A percentile compares a stretch with the other conserved stretches of the same genome.
Evolutionary conservation across 2,113 vertebrate genomes (phyloP).

Genomic region (Bungarus multicinctus): DNA sequence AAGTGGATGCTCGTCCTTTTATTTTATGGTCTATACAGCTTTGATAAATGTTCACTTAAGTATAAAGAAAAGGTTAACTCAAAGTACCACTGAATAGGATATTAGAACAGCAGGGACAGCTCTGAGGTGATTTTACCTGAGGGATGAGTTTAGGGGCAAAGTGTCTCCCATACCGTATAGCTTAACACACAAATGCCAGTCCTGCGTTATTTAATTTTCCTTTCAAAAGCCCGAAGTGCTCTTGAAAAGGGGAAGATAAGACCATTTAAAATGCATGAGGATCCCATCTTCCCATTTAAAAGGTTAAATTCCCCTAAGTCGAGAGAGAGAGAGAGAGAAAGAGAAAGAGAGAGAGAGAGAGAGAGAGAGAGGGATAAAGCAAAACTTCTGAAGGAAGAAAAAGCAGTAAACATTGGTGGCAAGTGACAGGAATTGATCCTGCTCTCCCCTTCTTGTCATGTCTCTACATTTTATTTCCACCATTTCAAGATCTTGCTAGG

Average conservation of each 20-base stretch:
- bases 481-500: slow-evolving; percentile 67
- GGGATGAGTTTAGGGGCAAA: slow-evolving; percentile 1
- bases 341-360: slow-evolving; percentile 48
- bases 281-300: slow-evolving; percentile 73
- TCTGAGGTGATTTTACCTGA: neutral
- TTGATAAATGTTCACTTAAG: neutral
- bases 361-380: slow-evolving; percentile 43
- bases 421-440: slow-evolving; percentile 84
- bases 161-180: neutral
- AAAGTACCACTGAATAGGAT: neutral
- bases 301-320: slow-evolving; percentile 80
- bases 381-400: slow-evolving; percentile 71
- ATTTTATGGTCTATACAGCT: neutral
- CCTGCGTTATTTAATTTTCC: neutral
- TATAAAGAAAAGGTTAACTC: neutral
- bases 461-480: slow-evolving; percentile 79
- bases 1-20: neutral
- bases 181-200: slow-evolving; percentile 1
- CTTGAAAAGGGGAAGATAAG: slow-evolving; percentile 63
- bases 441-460: slow-evolving; percentile 76
- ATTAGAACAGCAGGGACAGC: neutral
- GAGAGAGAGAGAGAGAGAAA: slow-evolving; percentile 14
- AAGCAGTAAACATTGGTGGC: slow-evolving; percentile 81
- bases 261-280: slow-evolving; percentile 77
- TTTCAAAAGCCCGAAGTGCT: slow-evolving; percentile 23